Base-by-base conservation (phyloP, 1,140 invertebrate species). In the Lasaia peninsularis region DNA sequence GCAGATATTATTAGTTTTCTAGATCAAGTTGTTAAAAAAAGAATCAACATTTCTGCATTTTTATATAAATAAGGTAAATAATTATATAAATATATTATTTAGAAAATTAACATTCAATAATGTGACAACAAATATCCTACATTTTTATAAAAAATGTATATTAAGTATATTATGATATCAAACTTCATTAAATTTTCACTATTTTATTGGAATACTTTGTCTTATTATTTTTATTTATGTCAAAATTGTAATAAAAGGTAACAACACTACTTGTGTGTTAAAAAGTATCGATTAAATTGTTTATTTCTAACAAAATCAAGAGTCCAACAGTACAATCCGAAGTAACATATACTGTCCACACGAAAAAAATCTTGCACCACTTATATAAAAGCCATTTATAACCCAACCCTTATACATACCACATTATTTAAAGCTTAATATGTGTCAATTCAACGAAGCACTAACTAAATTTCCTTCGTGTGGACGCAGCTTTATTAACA, bases 321-420 rank as follows among this genome's bases (percentile, higher is more conserved):
- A 16, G 31, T 62, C 63, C 63, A 62, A 65, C 61, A 62, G 62
- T 65, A 65, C 55, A 60, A 58, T 54, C 60, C 60, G 63, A 53
- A 32, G 58, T 53, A 37, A 60, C 40, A 58, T 54, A 34, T 58
- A 51, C 9, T 34, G 21, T 52, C 56, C 48, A 50, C 62, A 52
- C 50, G 53, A 62, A 66, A 54, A 52, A 61, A 65, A 20, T 48
- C 21, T 21, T n/a, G 20, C 44, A 48, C n/a, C 20, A 48, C 44
- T 57, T 54, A 49, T 60, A 57, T 52, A 28, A 33, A 48, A 48
- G 44, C 44, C 44, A 48, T 48, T 48, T 48, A 48, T 48, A 48
- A 48, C 44, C 44, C 44, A 48, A 48, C 11, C 44, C 44, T 48
- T 48, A 48, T 48, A 24, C 20, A 24, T 21, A 48, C 44, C 44